Percentiles rank a stretch among this genome's conserved stretches.
Evolutionary conservation across 2,797 vertebrate species (phyloP).

Genomic region (Paratrypauchen microcephalus): DNA sequence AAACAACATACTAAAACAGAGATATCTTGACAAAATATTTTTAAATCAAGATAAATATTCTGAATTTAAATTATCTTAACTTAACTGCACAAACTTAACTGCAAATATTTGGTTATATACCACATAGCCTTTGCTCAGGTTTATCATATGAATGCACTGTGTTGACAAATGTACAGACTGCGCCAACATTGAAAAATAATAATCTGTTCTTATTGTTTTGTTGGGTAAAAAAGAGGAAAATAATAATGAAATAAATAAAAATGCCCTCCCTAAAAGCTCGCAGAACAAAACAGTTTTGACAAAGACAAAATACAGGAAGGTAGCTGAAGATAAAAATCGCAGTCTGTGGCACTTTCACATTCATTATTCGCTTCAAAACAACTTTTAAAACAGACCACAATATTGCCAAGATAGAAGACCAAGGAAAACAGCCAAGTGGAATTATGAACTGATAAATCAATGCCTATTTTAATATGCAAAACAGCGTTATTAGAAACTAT

Average conservation of each 20-base stretch:
- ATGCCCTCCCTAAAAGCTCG: not conserved
- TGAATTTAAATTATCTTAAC: too few relatives aligned
- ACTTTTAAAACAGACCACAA: not conserved
- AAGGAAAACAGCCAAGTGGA: not conserved
- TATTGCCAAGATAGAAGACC: not conserved
- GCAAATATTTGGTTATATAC: too few relatives aligned
- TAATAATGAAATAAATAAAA: too few relatives aligned
- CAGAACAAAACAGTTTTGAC: not conserved
- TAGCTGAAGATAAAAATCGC: constrained; percentile 1
- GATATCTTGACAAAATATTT: too few relatives aligned
- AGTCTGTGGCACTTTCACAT: not conserved
- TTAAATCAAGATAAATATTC: too few relatives aligned
- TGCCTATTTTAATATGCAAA: not conserved
- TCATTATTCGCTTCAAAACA: not conserved
- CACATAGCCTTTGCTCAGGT: too few relatives aligned
- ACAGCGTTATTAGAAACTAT: not conserved
- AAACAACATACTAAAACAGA: too few relatives aligned
- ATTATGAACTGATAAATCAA: not conserved
- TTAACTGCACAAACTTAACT: too few relatives aligned
- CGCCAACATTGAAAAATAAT: too few relatives aligned
- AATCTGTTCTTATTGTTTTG: not conserved
- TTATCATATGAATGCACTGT: not conserved
- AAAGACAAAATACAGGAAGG: not conserved
- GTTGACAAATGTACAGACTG: not conserved
- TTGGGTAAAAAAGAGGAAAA: not conserved